These are phyloP conservation scores for Sebastes kiyomatsui DNA, from an alignment of 2,797 vertebrate genomes.

Conservation along the genomic window DNA sequence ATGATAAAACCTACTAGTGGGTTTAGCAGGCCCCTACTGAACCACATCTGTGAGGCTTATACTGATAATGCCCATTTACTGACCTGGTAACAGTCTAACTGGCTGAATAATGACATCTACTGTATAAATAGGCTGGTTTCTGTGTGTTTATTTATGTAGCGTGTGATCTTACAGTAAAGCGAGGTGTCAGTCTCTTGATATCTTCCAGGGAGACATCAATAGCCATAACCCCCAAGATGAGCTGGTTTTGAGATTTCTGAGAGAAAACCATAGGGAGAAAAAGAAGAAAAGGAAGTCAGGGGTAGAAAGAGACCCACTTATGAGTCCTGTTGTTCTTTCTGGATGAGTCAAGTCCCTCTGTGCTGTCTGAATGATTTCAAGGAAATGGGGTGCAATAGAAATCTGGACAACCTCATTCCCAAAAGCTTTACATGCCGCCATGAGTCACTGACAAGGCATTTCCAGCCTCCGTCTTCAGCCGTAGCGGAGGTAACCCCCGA, in stretches of 20 bases:
- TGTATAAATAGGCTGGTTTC: not conserved
- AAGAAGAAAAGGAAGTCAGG: constrained; percentile 16
- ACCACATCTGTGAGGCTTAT: not conserved
- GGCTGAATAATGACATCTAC: not conserved
- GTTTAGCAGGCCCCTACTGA: not conserved
- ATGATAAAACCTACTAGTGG: not conserved
- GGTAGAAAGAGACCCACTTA: constrained; percentile 11
- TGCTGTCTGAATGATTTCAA: constrained; percentile 57
- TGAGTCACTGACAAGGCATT: constrained; percentile 77
- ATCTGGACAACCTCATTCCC: constrained; percentile 69
- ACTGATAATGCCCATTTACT: not conserved
- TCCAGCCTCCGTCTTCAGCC: constrained; percentile 56
- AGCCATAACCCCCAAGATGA: constrained; percentile 98
- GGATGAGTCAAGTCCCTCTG: constrained; percentile 66
- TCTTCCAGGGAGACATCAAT: constrained; percentile 96
- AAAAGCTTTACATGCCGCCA: constrained; percentile 57
- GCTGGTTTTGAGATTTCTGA: constrained; percentile 86
- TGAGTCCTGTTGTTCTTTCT: constrained; percentile 53
- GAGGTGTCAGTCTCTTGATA: constrained; percentile 94
- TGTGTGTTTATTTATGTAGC: constrained; percentile 1
- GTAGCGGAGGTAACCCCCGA: constrained; percentile 37
- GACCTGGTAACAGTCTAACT: not conserved
- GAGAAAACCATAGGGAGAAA: not conserved
- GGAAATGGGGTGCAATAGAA: constrained; percentile 62
- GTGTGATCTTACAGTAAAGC: constrained; percentile 89